Base-by-base conservation (phyloP, 2,888 invertebrate genomes). In the Steromphala cineraria region DNA sequence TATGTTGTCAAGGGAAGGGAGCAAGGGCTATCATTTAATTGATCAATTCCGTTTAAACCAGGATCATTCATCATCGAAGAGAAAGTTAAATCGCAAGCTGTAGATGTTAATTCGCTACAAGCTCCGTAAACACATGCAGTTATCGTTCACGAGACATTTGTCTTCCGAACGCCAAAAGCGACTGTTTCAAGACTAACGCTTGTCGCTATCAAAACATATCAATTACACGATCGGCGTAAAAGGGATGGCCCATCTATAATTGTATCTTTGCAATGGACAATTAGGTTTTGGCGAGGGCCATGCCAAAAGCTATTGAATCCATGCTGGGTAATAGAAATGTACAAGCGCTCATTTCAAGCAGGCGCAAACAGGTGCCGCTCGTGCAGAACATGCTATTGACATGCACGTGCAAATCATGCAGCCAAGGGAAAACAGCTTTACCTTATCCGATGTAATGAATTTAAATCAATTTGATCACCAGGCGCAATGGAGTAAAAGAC, bases 151-250 rank as follows among this genome's bases (percentile, higher is more conserved):
- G 40, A 36, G 36, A 71, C 71, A 71, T 71, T 71, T 40, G 71
- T 71, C 71, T 71, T 71, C 40, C 71, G 56, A n/a, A 71, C 71
- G 71, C 36, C 71, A 19, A 71, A 36, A 36, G 46, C 46, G 46
- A 46, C 46, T 46, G 46, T 71, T 71, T 19, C 40, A 71, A 71
- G 71, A 71, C 31, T 36, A 62, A 62, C 40, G 31, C 36, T 71
- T 71, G 71, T 71, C 36, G 17, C 71, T 71, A 71, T 71, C 71
- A 71, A 71, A 71, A 71, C 71, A 71, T 71, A 71, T 71, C 71
- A 71, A 71, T 71, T 71, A 71, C 71, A 71, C 40, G 71, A 71
- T 71, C 71, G 71, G 71, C 36, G 71, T 71, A 71, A 71, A 71
- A 71, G 71, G 28, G 71, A 71, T 71, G 71, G 71, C 31, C 36